Evolutionary conservation across 2,888 invertebrate species (phyloP), one percentile per base, ranked within the genome.

Genomic region (Pristionchus entomophagus): DNA sequence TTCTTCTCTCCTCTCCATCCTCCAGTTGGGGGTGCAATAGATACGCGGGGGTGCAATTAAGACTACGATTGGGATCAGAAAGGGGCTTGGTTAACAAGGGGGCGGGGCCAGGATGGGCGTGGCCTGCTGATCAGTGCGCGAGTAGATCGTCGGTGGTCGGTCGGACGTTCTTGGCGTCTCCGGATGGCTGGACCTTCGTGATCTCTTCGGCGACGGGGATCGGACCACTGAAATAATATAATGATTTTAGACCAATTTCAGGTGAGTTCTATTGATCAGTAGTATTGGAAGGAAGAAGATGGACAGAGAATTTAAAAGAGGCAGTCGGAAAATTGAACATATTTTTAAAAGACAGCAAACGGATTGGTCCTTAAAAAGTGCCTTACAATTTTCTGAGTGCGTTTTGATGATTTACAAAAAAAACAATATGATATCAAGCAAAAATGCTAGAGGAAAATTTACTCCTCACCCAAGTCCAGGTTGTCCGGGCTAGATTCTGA

Each of bases 141-240:
- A 87, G 83, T 4, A 87, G 83, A 38, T 86, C 86, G 83, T 86
- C 87, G 56, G 85, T 78, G 45, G 85, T 78, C 19, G 80, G 81
- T 51, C 69, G 82, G n/a, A n/a, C n/a, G n/a, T n/a, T n/a, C 49
- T 83, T 69, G 51, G 19, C 41, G 51, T 87, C 86, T 77, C 89
- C 89, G 17, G 84, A 84, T 62, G 93, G 93, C 86, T 93, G 93
- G 77, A 93, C 92, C 69, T 91, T 90, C 38, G 93, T 81, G 81
- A 93, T 92, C 87, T 92, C 92, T 56, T 93, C 92, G 91, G 92
- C 91, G 69, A 91, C 93, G 10, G 93, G 93, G 32, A 93, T 92
- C 0, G 93, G 93, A 17, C 93, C 92, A 80, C 91, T 92, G n/a
- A n/a, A n/a, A n/a, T n/a, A n/a, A n/a, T n/a, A n/a, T n/a, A n/a